Evolutionary conservation across 2,888 invertebrate genomes (phyloP).

Genomic region (Pyralis farinalis): DNA sequence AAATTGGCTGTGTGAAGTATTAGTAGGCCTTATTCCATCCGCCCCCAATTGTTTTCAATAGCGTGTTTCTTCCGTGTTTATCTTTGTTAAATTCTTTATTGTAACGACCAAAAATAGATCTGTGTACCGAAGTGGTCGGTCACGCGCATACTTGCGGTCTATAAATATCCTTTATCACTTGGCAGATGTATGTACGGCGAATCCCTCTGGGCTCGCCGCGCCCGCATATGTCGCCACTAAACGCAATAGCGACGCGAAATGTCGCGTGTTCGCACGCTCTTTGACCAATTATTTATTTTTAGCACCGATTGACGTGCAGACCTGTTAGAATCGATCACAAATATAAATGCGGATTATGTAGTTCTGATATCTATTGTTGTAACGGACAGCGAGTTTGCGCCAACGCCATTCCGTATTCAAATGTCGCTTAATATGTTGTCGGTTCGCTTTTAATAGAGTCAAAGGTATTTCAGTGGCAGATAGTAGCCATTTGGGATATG

Average conservation of each 20-base stretch:
- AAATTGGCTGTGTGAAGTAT: too few species aligned
- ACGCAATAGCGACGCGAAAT: constrained; percentile 33
- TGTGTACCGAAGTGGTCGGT: constrained; percentile 57
- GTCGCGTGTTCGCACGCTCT: constrained; percentile 40
- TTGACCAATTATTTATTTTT: constrained; percentile 38
- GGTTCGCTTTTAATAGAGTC: too few species aligned
- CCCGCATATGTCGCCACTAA: constrained; percentile 31
- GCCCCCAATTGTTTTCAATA: too few species aligned
- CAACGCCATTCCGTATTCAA: too few species aligned
- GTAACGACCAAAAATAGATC: constrained; percentile 53
- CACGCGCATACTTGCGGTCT: constrained; percentile 67
- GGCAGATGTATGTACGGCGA: constrained; percentile 57
- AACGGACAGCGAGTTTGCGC: too few species aligned
- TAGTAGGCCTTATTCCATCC: too few species aligned
- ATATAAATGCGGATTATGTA: too few species aligned
- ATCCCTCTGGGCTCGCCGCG: constrained; percentile 28
- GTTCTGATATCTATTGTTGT: constrained; percentile 24
- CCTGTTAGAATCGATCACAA: constrained; percentile 32
- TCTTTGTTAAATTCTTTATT: constrained; percentile 45
- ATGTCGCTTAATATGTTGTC: too few species aligned
- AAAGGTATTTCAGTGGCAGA: too few species aligned
- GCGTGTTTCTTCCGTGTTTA: constrained; percentile 42
- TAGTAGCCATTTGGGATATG: too few species aligned
- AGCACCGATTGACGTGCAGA: constrained; percentile 23
- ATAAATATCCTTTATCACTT: constrained; percentile 70